phyloP scores from a whole-genome alignment of 2,113 vertebrate genomes.

The Antechinus stuartii region DNA sequence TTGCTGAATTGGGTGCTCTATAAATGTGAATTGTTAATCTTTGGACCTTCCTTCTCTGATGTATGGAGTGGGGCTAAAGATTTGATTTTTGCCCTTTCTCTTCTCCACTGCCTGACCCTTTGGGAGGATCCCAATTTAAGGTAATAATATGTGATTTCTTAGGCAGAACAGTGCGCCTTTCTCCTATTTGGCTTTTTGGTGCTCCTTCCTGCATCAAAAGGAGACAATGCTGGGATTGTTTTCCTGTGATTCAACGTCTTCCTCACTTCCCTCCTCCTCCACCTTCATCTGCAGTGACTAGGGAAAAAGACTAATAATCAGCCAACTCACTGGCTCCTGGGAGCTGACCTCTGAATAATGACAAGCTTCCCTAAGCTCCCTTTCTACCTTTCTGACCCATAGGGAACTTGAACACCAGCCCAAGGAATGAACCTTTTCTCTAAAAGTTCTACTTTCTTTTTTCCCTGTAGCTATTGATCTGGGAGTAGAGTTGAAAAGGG shows the following conservation, averaged over 20 bases:
- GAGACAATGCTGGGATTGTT: slow-evolving; percentile 27
- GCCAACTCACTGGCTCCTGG: slow-evolving; percentile 29
- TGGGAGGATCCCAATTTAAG: neutral
- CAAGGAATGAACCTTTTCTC: neutral
- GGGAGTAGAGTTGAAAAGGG: neutral
- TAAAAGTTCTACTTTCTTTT: neutral
- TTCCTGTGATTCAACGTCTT: neutral
- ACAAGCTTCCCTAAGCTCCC: neutral
- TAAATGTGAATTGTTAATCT: neutral
- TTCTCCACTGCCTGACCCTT: neutral
- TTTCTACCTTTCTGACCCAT: neutral
- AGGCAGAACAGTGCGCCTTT: neutral
- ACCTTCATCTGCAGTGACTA: accelerated
- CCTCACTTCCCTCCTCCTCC: neutral
- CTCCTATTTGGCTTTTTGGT: neutral
- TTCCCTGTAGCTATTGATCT: neutral
- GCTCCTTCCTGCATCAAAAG: accelerated
- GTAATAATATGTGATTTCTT: neutral
- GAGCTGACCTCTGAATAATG: neutral
- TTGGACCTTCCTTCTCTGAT: neutral
- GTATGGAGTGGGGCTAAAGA: neutral
- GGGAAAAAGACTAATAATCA: neutral
- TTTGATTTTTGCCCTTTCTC: neutral
- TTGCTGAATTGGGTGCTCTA: neutral
- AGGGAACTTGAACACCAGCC: neutral